Evolutionary conservation across 2,888 invertebrate species (phyloP).

Genomic region (Drosophila nr. perissopoda): DNA sequence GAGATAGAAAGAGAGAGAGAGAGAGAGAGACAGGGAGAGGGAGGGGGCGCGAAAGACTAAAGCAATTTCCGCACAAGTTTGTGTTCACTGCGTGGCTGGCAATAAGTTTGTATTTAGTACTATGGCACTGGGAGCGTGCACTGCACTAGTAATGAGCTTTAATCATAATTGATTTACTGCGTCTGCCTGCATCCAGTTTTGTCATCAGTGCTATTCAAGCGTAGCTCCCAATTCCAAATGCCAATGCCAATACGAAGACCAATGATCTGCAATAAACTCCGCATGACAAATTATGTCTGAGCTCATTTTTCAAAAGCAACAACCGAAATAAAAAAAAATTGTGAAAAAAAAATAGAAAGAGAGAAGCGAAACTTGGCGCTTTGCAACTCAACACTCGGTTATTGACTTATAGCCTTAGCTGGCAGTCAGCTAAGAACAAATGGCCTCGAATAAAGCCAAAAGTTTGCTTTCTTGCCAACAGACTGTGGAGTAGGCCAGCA

Average conservation of each 20-base stretch:
- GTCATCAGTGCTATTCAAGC: constrained; percentile 59
- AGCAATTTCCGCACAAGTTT: constrained; percentile 72
- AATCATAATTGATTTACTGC: constrained; percentile 77
- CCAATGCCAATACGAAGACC: constrained; percentile 32
- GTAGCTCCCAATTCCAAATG: constrained; percentile 12
- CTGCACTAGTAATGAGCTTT: constrained; percentile 74
- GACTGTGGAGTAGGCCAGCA: constrained; percentile 22
- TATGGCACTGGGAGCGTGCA: constrained; percentile 45
- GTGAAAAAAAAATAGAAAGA: constrained; percentile 1
- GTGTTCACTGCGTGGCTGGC: constrained; percentile 50
- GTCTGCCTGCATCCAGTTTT: constrained; percentile 30
- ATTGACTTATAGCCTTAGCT: constrained; percentile 68
- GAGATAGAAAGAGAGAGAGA: constrained; percentile 4
- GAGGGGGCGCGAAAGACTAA: constrained; percentile 11
- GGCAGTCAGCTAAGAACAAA: constrained; percentile 42
- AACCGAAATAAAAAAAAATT: constrained; percentile 20
- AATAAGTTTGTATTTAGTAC: constrained; percentile 57
- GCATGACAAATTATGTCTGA: constrained; percentile 63
- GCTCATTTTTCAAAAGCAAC: constrained; percentile 66
- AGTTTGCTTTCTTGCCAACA: constrained; percentile 30
- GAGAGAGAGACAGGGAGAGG: background rate
- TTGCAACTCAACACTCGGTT: constrained; percentile 75
- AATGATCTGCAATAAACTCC: constrained; percentile 65
- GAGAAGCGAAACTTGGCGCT: constrained; percentile 48
- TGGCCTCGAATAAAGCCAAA: constrained; percentile 54